Conservation (phyloP, 2,888 invertebrate genomes). For the Leucoptera coffeella region DNA sequence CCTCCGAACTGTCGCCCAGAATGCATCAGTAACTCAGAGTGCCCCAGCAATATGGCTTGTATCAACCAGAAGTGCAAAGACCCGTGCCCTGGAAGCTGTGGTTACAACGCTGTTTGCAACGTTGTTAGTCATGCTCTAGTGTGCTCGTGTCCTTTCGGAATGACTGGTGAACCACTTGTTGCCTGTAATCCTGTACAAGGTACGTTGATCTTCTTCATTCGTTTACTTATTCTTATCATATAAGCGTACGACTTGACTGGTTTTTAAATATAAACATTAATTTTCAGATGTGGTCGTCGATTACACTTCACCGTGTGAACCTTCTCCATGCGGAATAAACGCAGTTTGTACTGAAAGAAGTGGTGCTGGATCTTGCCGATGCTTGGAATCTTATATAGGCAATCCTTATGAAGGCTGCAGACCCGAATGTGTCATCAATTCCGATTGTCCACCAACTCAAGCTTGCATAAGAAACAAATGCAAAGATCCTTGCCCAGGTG, state of each 20-base stretch:
- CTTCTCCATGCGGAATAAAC: conserved; percentile 63
- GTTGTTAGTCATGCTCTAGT: conserved; percentile 69
- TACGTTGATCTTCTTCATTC: too few species aligned
- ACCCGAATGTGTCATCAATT: conserved; percentile 75
- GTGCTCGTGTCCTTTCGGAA: conserved; percentile 56
- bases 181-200: conserved; percentile 35
- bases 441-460: conserved; percentile 66
- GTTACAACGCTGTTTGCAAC: conserved; percentile 63
- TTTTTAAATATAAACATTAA: too few species aligned
- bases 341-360: conserved; percentile 59
- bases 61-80: conserved; percentile 64
- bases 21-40: conserved; percentile 63
- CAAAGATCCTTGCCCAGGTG: conserved; percentile 72
- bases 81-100: conserved; percentile 65
- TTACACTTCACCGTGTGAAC: conserved; percentile 56
- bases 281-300: conserved; percentile 28
- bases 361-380: conserved; percentile 64
- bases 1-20: conserved; percentile 64
- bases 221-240: too few species aligned
- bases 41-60: conserved; percentile 58
- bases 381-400: conserved; percentile 52
- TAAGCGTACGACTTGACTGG: too few species aligned
- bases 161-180: conserved; percentile 61
- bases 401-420: conserved; percentile 60
- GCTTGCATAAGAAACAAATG: conserved; percentile 74